Evolutionary conservation across 2,888 invertebrate genomes (phyloP).

Genomic region (Protodeltote pygarga): DNA sequence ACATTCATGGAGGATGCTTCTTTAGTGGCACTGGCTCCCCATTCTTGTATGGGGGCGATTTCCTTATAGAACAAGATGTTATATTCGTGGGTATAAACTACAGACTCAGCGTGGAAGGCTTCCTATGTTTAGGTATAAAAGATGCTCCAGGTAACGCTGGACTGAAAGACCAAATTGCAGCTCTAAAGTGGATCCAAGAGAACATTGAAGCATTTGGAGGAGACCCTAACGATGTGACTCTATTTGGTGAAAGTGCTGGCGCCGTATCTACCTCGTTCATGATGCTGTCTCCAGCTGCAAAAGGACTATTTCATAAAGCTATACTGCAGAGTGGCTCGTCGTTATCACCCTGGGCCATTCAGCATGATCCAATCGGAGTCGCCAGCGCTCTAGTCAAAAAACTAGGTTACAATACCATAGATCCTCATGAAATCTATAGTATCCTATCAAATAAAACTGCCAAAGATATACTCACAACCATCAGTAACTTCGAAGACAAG

Average conservation of each 20-base stretch:
- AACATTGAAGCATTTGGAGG: conserved; percentile 78
- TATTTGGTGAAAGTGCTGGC: conserved; percentile 82
- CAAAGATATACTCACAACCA: conserved; percentile 66
- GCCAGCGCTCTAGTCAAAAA: conserved; percentile 70
- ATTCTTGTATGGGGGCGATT: conserved; percentile 87
- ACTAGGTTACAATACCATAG: conserved; percentile 72
- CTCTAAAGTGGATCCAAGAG: conserved; percentile 73
- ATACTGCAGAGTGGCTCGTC: conserved; percentile 79
- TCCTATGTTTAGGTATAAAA: conserved; percentile 87
- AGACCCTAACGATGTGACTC: conserved; percentile 73
- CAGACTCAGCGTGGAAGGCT: conserved; percentile 87
- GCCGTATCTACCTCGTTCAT: conserved; percentile 76
- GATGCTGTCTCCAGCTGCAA: conserved; percentile 70
- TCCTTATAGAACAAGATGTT: conserved; percentile 86
- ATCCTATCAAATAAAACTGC: conserved; percentile 68
- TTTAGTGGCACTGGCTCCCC: conserved; percentile 87
- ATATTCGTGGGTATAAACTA: conserved; percentile 88
- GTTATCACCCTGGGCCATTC: conserved; percentile 74
- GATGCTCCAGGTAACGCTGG: conserved; percentile 90
- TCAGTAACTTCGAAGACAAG: conserved; percentile 69
- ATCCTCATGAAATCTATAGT: conserved; percentile 70
- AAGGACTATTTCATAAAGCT: conserved; percentile 75
- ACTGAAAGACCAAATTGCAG: conserved; percentile 83
- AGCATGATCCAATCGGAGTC: conserved; percentile 71
- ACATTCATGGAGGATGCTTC: conserved; percentile 89